These are phyloP conservation scores for Schizotus pectinicornis DNA, from an alignment of 2,888 invertebrate species.

Conservation along the genomic window DNA sequence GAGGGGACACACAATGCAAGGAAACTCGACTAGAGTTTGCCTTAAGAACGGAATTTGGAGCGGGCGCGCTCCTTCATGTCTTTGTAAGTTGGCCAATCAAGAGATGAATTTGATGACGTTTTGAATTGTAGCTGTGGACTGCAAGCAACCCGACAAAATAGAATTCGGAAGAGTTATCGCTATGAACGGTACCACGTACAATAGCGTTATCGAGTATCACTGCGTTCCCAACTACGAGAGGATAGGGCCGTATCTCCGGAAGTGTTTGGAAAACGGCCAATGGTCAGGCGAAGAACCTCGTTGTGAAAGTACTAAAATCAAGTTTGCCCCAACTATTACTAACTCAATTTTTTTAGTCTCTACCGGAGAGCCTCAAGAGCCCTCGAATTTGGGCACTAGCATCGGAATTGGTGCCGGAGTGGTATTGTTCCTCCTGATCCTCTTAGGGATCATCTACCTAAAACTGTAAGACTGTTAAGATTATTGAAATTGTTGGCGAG, in stretches of 20 bases:
- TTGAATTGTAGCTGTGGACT: constrained; percentile 74
- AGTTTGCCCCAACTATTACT: constrained; percentile 4
- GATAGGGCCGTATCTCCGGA: constrained; percentile 80
- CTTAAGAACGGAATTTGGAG: constrained; percentile 82
- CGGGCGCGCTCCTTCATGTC: constrained; percentile 78
- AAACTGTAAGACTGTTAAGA: constrained; percentile 70
- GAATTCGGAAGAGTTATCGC: constrained; percentile 88
- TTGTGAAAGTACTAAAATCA: constrained; percentile 70
- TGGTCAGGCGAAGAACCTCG: constrained; percentile 90
- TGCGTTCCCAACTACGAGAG: constrained; percentile 85
- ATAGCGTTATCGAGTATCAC: constrained; percentile 87
- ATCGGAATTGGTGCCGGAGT: constrained; percentile 86
- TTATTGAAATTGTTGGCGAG: not conserved
- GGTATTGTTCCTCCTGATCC: constrained; percentile 77
- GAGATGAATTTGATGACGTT: not conserved
- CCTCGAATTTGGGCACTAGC: constrained; percentile 76
- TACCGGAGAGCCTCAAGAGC: constrained; percentile 73
- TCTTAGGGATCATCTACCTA: constrained; percentile 80
- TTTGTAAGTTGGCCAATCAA: constrained; percentile 65
- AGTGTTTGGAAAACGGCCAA: constrained; percentile 81
- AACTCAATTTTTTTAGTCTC: constrained; percentile 57
- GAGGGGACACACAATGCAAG: constrained; percentile 79
- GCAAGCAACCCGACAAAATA: constrained; percentile 77
- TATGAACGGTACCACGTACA: constrained; percentile 84
- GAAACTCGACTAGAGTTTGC: constrained; percentile 80